Evolutionary conservation across 2,797 vertebrate species (phyloP), one percentile per base, ranked within the genome.

Genomic region (Thamnophis elegans): DNA sequence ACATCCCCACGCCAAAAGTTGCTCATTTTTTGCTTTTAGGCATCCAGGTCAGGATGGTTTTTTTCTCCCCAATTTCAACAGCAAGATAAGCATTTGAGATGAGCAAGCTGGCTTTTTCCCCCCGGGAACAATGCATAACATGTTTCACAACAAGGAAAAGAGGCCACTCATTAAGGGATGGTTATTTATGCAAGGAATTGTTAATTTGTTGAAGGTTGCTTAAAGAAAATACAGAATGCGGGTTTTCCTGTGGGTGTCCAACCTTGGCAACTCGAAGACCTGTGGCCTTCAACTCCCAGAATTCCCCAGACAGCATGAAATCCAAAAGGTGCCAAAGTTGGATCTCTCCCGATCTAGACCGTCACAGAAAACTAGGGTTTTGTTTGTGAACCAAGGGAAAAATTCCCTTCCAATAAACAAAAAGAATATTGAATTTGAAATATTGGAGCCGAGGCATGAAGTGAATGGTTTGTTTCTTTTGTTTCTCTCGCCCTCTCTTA

Each of bases 401-500:
- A 42, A 82, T 47, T 20, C 73, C 73, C 42, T 82, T 42, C 73
- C 73, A 12, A 22, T 47, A 82, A 82, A 82, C 4, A 47, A 47
- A 82, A 82, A 82, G 36, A 22, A 82, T 11, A 20, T 47, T 82
- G 32, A 20, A 36, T 7, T 8, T 3, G 22, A 82, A 42, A 25
- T 82, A 25, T 82, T 82, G 20, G 10, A 1, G 20, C 42, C 13
- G 42, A 47, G 36, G 78, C 22, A 82, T 12, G 25, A 20, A 82
- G 10, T 73, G 10, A 65, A 32, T 55, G 11, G 73, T 47, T 25
- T 20, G 20, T 82, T 42, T 58, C 51, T 60, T n/a, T 92, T 32
- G 53, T 59, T 92, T 51, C 42, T 68, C 16, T 62, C 13, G 1
- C 87, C 87, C 62, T 55, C 62, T 55, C 87, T 86, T 93, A 96